These are phyloP conservation scores for Lamellibrachia luymesi DNA, from an alignment of 1,140 invertebrate species.

Conservation along the genomic window DNA sequence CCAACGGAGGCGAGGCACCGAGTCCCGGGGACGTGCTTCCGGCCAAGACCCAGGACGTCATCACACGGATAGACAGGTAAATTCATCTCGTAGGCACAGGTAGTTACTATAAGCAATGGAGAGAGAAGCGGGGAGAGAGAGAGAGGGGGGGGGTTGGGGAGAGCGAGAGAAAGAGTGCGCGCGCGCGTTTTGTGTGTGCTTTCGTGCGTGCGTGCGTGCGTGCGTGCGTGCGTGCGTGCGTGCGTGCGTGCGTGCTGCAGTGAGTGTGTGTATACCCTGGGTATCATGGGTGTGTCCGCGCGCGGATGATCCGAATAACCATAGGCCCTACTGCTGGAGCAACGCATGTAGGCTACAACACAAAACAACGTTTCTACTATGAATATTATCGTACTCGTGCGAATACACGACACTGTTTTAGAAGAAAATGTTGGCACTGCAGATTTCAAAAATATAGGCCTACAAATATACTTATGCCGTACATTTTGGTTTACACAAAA, in stretches of 20 bases:
- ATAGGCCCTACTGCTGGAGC: not conserved
- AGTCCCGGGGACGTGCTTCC: not conserved
- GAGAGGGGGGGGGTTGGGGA: not conserved
- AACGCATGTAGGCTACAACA: not conserved
- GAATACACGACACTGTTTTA: not conserved
- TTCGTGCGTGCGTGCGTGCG: constrained; percentile 3
- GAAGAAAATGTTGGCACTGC: not conserved
- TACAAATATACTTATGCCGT: not conserved
- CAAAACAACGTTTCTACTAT: not conserved
- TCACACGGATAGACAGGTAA: constrained; percentile 9
- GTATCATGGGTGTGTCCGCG: not conserved
- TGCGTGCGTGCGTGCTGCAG: not conserved
- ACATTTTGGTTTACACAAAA: not conserved
- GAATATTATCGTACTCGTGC: not conserved
- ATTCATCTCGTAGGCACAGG: not conserved
- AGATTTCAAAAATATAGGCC: not conserved
- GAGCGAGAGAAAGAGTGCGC: not conserved
- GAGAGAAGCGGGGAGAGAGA: not conserved
- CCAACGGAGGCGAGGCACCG: not conserved
- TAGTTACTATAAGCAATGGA: not conserved
- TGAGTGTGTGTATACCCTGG: not conserved
- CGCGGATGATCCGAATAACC: not conserved
- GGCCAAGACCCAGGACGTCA: not conserved
- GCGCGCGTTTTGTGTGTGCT: not conserved
- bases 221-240: constrained; percentile 4